phyloP scores from a whole-genome alignment of 1,140 invertebrate genomes.

The Pseudomyrmex concolor region DNA sequence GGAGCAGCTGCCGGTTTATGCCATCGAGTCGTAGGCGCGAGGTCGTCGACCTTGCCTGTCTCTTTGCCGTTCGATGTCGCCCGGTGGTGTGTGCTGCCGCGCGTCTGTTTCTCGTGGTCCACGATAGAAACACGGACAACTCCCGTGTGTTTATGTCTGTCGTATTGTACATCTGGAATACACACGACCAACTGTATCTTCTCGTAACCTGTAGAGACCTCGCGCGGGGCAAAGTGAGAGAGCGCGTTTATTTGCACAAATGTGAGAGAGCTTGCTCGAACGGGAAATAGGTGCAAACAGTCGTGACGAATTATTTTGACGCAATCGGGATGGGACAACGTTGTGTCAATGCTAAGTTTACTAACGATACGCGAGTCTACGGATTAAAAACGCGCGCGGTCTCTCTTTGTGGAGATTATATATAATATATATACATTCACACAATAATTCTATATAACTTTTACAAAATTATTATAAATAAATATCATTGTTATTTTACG shows the following conservation, averaged over 20 bases:
- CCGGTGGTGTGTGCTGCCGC: neutral
- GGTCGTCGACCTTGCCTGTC: constrained; percentile 65
- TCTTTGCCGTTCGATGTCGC: constrained; percentile 47
- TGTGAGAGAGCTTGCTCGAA: constrained; percentile 8
- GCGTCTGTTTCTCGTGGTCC: constrained; percentile 28
- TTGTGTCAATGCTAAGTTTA: neutral
- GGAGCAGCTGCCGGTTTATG: constrained; percentile 38
- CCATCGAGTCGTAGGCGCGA: constrained; percentile 54
- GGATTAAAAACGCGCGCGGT: too few species aligned
- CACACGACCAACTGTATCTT: constrained; percentile 20
- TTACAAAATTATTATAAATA: too few species aligned
- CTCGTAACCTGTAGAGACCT: constrained; percentile 2
- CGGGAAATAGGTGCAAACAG: constrained; percentile 18
- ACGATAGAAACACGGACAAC: neutral
- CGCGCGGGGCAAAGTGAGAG: neutral
- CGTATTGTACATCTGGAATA: constrained; percentile 41
- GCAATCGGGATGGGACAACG: constrained; percentile 10
- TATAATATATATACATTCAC: too few species aligned
- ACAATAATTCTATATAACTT: too few species aligned
- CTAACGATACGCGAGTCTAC: too few species aligned
- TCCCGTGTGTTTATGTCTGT: constrained; percentile 15
- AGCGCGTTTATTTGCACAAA: constrained; percentile 44
- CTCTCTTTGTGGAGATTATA: too few species aligned
- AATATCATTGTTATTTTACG: too few species aligned
- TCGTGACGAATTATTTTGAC: constrained; percentile 33